Base-by-base conservation (phyloP, 1,140 invertebrate genomes). In the Calycopis cecrops region DNA sequence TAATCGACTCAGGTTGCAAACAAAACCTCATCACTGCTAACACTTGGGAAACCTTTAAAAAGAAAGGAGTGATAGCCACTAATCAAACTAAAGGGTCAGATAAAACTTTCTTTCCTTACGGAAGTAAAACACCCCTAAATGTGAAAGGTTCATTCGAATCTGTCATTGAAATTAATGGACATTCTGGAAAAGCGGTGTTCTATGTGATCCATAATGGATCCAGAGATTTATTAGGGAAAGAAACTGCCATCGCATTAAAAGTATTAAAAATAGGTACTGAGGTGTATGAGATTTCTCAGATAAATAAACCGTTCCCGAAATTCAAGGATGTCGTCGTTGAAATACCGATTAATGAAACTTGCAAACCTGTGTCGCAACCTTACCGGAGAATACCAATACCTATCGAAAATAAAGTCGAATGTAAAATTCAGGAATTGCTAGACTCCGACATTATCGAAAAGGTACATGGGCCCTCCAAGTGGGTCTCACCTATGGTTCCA, bases 401-500 rank as follows among this genome's bases (percentile, higher is more conserved):
- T 38, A 37, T 66, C 57, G 64, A 65, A 65, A 4, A 55, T 18
- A 65, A 76, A 52, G 35, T 71, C 0, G 14, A 65, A 9, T 12
- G 17, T 0, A 76, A 76, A 65, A 60, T 79, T 8, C 28, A 70
- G 44, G 65, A 69, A 65, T 40, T 67, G 52, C 10, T 62, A 11
- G 18, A 60, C 11, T 34, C 1, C 0, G 78, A 76, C 17, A 79
- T 83, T 11, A 79, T 79, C 1, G 80, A 85, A 62, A 51, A 65
- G 42, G 74, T 84, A 1, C 48, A 62, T 10, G 72, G 60, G n/a
- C 68, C 73, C 11, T 77, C 69, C 0, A 14, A 33, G 37, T 85
- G 78, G 77, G 57, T 86, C 11, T 84, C 79, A 1, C 76, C 78
- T 3, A 63, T 81, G 6, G 71, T 79, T 0, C 69, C 70, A 9